Evolutionary conservation across 2,797 vertebrate species (phyloP), one percentile per base, ranked within the genome.

Genomic region (Enteromius radiatus): DNA sequence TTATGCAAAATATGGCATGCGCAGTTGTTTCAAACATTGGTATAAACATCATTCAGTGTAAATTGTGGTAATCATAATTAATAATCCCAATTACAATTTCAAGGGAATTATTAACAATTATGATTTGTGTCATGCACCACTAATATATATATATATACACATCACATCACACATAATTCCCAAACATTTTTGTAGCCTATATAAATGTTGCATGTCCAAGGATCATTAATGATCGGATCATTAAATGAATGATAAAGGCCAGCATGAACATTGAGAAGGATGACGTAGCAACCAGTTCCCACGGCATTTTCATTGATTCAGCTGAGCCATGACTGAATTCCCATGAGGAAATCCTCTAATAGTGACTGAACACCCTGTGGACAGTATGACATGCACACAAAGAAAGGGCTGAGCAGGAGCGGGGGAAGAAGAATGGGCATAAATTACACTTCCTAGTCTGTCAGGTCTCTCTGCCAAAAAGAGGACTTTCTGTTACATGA

Each of bases 401-500:
- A 43, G 36, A 78, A 77, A 21, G 38, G 43, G 56, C 28, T 81
- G 41, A 73, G 31, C 41, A 17, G 41, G 52, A 67, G 67, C 12
- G 15, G 64, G n/a, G 77, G 80, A 83, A 19, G 43, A 63, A 78
- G 52, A 54, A 68, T 23, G 43, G 49, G 21, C 23, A 76, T n/a
- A 54, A 68, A 78, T 73, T 47, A 63, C 47, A 59, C 45, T 76
- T 67, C 65, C 70, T 36, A 83, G 78, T 79, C 74, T 85, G 69
- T 80, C 61, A 81, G 67, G 56, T 85, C 43, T 59, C 36, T 54
- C 23, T 45, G 81, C 81, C 71, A 83, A 83, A 78, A 78, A 31
- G 61, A 69, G 52, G 38, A 71, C 73, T 45, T 45, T 74, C 38
- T 63, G 74, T 84, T 74, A 83, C 69, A 81, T 85, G 81, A 85